Conservation (phyloP, 2,797 vertebrate genomes). For the Myotis findleyi region DNA sequence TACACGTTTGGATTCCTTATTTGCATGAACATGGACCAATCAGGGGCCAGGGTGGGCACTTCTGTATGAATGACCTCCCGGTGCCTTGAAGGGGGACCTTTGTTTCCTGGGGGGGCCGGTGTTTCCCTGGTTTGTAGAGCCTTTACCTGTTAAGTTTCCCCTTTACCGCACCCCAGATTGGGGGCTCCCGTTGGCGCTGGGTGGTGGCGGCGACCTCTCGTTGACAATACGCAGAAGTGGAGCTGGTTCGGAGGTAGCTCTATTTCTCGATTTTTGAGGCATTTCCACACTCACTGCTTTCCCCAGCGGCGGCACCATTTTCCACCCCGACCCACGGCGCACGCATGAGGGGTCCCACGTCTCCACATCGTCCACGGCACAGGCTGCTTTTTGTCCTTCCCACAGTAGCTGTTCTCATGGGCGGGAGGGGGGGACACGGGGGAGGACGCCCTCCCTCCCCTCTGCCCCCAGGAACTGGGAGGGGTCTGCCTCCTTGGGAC, state of each 20-base stretch:
- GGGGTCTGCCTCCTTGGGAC: not conserved
- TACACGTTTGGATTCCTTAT: not conserved
- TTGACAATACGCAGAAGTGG: accelerated
- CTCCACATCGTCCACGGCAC: accelerated
- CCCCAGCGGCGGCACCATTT: accelerated
- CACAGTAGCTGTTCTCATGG: accelerated
- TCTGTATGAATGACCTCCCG: too few species aligned
- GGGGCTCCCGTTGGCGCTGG: not conserved
- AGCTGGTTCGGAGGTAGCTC: accelerated
- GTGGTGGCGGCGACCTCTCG: not conserved
- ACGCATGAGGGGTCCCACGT: accelerated
- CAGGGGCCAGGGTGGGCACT: not conserved
- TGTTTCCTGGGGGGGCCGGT: not conserved
- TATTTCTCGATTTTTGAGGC: accelerated
- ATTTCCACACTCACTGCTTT: accelerated
- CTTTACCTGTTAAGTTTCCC: not conserved
- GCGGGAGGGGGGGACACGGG: too few species aligned
- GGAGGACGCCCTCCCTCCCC: not conserved
- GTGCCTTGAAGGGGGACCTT: not conserved
- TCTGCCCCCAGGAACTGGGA: not conserved
- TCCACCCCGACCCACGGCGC: accelerated
- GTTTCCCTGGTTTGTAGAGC: not conserved
- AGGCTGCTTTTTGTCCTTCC: accelerated
- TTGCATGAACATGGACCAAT: not conserved
- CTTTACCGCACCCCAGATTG: not conserved